Percentiles rank a stretch among this genome's conserved stretches.
Conservation (phyloP, 1,140 invertebrate species). For the Theocolax elegans region DNA sequence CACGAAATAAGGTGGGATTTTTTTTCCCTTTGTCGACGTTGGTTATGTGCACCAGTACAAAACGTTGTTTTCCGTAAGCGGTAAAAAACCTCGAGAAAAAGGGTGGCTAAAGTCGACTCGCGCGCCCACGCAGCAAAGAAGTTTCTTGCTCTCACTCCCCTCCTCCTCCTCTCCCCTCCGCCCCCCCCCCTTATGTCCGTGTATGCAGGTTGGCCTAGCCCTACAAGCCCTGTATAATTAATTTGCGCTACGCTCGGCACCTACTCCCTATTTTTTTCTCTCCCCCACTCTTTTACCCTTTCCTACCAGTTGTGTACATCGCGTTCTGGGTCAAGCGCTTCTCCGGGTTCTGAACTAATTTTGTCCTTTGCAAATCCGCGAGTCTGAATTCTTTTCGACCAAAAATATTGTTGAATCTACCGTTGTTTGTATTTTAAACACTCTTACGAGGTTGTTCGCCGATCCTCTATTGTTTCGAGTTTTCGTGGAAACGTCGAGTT, state of each 20-base stretch:
- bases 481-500: too few relatives aligned
- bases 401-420: too few relatives aligned
- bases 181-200: neutral
- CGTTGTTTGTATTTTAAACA: too few relatives aligned
- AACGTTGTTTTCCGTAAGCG: conserved; percentile 4
- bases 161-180: too few relatives aligned
- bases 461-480: too few relatives aligned
- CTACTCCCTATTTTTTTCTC: neutral
- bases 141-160: neutral
- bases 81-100: neutral
- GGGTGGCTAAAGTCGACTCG: conserved; percentile 4
- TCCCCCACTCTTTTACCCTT: neutral
- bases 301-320: neutral
- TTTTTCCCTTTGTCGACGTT: neutral
- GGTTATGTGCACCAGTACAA: neutral
- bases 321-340: conserved; percentile 10
- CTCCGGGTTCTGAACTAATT: neutral
- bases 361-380: neutral
- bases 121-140: neutral
- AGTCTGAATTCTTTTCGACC: neutral
- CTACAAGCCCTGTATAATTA: conserved; percentile 23
- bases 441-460: too few relatives aligned
- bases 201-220: neutral
- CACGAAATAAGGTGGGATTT: neutral
- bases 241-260: neutral